phyloP scores from a whole-genome alignment of 2,888 invertebrate species.

The Gasteruption jaculator region DNA sequence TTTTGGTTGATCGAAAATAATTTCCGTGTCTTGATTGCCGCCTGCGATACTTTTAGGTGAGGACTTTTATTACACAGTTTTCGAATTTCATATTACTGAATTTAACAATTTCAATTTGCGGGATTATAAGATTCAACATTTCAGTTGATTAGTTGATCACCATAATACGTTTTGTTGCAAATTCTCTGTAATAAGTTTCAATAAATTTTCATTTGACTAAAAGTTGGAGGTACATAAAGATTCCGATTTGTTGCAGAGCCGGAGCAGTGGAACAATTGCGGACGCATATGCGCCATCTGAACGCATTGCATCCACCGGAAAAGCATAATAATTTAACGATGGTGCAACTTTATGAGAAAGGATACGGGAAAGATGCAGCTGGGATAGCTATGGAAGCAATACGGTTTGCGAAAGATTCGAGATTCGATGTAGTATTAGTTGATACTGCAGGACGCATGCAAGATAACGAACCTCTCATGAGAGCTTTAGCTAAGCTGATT shows the following conservation, averaged over 20 bases:
- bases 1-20: slow-evolving; percentile 99
- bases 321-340: slow-evolving; percentile 68
- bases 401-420: slow-evolving; percentile 75
- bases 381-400: slow-evolving; percentile 98
- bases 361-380: slow-evolving; percentile 98
- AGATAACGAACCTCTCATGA: slow-evolving; percentile 98
- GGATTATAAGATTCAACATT: not conserved
- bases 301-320: slow-evolving; percentile 84
- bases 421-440: slow-evolving; percentile 88
- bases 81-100: not conserved
- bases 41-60: slow-evolving; percentile 89
- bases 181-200: too few species aligned
- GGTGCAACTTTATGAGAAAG: slow-evolving; percentile 97
- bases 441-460: slow-evolving; percentile 99
- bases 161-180: too few species aligned
- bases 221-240: too few species aligned
- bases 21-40: slow-evolving; percentile 92
- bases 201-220: too few species aligned
- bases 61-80: slow-evolving; percentile 3
- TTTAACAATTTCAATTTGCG: not conserved
- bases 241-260: slow-evolving; percentile 59
- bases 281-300: slow-evolving; percentile 89
- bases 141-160: not conserved
- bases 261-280: slow-evolving; percentile 98
- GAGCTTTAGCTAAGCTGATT: slow-evolving; percentile 94